These are phyloP conservation scores for Nesidiocoris tenuis DNA, from an alignment of 2,888 invertebrate genomes.

Conservation along the genomic window DNA sequence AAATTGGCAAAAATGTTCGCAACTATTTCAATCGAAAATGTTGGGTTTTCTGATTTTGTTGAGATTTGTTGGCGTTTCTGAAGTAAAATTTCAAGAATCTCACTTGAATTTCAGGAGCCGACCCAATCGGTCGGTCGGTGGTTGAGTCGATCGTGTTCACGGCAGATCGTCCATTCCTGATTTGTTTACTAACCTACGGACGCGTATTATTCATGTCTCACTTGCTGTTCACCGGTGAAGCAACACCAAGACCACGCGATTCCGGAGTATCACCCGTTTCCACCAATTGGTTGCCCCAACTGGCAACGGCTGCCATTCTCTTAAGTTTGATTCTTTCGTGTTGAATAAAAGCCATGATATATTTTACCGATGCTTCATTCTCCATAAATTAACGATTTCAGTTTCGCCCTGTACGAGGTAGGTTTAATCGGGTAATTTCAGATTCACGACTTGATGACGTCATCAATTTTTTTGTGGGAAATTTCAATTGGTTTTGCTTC, in stretches of 20 bases:
- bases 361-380: not conserved
- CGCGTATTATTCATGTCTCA: not conserved
- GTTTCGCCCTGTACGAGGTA: not conserved
- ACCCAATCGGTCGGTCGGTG: not conserved
- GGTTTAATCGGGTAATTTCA: not conserved
- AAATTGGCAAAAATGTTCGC: too few relatives aligned
- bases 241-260: not conserved
- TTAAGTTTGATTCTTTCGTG: slow-evolving; percentile 1
- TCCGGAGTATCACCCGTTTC: not conserved
- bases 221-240: not conserved
- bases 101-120: not conserved
- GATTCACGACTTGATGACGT: too few relatives aligned
- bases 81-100: too few relatives aligned
- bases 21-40: too few relatives aligned
- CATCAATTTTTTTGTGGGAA: too few relatives aligned
- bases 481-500: too few relatives aligned
- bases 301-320: not conserved
- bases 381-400: not conserved
- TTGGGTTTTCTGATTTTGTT: too few relatives aligned
- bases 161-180: slow-evolving; percentile 5
- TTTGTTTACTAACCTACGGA: not conserved
- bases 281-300: too few relatives aligned
- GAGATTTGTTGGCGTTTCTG: too few relatives aligned
- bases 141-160: not conserved
- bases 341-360: too few relatives aligned